phyloP scores from a whole-genome alignment of 2,797 vertebrate genomes.

The Fistularia tabacaria region DNA sequence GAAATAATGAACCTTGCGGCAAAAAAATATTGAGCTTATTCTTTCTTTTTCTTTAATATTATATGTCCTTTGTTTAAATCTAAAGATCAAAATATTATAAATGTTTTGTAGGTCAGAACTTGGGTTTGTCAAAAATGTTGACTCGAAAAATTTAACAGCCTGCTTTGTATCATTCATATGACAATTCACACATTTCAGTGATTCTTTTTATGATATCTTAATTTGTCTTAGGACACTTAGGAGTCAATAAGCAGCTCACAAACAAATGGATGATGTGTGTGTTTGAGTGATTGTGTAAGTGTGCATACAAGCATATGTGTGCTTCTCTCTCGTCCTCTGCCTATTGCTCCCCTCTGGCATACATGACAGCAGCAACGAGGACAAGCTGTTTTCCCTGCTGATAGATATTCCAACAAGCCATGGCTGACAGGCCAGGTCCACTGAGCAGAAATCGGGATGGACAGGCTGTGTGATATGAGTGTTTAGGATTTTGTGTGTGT shows the following conservation, averaged over 20 bases:
- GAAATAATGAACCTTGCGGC: too few relatives aligned
- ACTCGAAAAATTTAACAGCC: too few relatives aligned
- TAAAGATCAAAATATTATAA: too few relatives aligned
- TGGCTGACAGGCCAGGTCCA: slow-evolving; percentile 45
- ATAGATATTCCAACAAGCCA: slow-evolving; percentile 53
- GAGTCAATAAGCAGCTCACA: slow-evolving; percentile 5
- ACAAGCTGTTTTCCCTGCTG: slow-evolving; percentile 61
- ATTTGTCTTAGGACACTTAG: background rate
- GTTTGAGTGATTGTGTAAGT: too few relatives aligned
- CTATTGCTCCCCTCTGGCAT: slow-evolving; percentile 35
- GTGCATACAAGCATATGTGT: background rate
- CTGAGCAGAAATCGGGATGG: slow-evolving; percentile 42
- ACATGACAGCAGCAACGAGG: slow-evolving; percentile 59
- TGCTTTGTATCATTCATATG: too few relatives aligned
- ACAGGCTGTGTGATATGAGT: slow-evolving; percentile 20
- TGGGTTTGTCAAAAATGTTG: too few relatives aligned
- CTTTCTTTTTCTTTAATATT: too few relatives aligned
- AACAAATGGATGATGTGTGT: slow-evolving; percentile 6
- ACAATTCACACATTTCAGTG: too few relatives aligned
- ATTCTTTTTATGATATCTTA: too few relatives aligned
- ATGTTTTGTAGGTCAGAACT: too few relatives aligned
- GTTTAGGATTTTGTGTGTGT: background rate
- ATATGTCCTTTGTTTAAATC: too few relatives aligned
- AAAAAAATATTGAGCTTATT: too few relatives aligned
- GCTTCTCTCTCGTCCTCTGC: slow-evolving; percentile 1